Evolutionary conservation across 1,140 invertebrate genomes (phyloP).

Genomic region (Episyrphus balteatus): DNA sequence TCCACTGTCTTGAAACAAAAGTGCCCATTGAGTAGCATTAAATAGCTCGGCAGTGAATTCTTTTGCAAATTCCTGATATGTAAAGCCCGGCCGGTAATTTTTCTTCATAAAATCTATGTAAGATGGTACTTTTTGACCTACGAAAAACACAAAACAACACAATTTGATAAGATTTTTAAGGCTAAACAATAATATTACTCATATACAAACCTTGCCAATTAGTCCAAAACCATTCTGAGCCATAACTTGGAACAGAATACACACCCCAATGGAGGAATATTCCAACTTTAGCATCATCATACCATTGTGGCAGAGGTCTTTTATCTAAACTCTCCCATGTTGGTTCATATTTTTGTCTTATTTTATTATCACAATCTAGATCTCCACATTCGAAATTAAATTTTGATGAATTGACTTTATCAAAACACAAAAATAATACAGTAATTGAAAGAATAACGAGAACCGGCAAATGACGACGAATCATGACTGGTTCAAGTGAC

Average conservation of each 20-base stretch:
- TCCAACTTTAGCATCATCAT: conserved; percentile 79
- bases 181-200: background rate
- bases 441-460: too few species aligned
- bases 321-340: conserved; percentile 76
- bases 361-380: too few species aligned
- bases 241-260: conserved; percentile 76
- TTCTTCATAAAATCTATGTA: conserved; percentile 57
- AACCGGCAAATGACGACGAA: too few species aligned
- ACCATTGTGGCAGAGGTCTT: conserved; percentile 76
- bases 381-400: too few species aligned
- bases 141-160: background rate
- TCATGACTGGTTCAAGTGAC: too few species aligned
- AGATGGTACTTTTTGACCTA: conserved; percentile 17
- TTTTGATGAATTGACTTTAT: too few species aligned
- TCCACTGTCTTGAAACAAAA: conserved; percentile 61
- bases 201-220: conserved; percentile 54
- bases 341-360: conserved; percentile 41
- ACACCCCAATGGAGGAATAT: conserved; percentile 93
- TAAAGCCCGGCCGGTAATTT: conserved; percentile 67
- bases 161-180: background rate
- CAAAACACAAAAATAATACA: too few species aligned
- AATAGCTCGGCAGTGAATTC: conserved; percentile 76
- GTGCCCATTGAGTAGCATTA: conserved; percentile 63
- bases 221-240: conserved; percentile 81
- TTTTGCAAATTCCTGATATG: conserved; percentile 76